phyloP scores from a whole-genome alignment of 2,113 vertebrate species.

The Zonotrichia leucophrys region DNA sequence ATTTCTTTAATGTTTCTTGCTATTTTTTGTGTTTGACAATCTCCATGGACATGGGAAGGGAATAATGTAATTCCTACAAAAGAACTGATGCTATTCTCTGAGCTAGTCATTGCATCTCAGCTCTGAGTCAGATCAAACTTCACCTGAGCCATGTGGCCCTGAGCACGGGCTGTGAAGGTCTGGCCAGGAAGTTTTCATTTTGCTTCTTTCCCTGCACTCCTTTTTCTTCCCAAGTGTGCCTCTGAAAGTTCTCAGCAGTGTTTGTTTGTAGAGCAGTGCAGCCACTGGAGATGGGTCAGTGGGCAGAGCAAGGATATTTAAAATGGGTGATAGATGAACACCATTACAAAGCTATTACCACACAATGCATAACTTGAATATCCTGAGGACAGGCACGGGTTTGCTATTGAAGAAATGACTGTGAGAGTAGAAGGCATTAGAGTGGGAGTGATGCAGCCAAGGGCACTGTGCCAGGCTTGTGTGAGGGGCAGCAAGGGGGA shows the following conservation, averaged over 20 bases:
- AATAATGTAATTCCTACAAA: not conserved
- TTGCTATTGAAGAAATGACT: not conserved
- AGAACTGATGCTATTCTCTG: not conserved
- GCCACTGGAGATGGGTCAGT: not conserved
- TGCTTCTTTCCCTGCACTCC: not conserved
- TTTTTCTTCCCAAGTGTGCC: not conserved
- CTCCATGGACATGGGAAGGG: not conserved
- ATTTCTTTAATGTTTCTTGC: not conserved
- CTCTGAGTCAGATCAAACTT: not conserved
- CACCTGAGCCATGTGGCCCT: not conserved
- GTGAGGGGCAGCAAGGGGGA: not conserved
- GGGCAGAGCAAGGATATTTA: not conserved
- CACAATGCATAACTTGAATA: not conserved
- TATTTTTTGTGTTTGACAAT: not conserved
- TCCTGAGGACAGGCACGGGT: not conserved
- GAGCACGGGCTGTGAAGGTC: not conserved
- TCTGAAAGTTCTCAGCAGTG: not conserved
- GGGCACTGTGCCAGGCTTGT: not conserved
- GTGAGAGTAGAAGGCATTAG: not conserved
- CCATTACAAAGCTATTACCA: conserved; percentile 11
- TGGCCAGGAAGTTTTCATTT: not conserved
- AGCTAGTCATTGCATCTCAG: not conserved
- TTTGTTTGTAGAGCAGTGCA: not conserved
- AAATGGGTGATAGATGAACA: not conserved
- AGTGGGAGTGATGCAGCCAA: not conserved